Evolutionary conservation across 2,797 vertebrate genomes (phyloP).

Genomic region (Arnoldichthys spilopterus): DNA sequence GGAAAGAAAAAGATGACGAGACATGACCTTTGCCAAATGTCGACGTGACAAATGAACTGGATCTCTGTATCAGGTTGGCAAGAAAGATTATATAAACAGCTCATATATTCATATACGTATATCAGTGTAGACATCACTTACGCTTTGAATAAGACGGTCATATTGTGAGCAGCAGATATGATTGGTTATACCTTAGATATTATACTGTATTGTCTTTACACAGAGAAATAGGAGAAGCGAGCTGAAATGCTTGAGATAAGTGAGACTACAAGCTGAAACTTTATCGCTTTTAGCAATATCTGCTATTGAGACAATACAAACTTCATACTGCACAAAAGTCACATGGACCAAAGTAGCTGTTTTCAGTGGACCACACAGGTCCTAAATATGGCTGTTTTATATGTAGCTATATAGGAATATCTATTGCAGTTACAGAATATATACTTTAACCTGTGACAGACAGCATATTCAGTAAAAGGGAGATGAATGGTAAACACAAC

Average conservation of each 20-base stretch:
- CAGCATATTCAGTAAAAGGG: background rate
- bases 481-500: background rate
- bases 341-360: slow-evolving; percentile 36
- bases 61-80: background rate
- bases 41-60: background rate
- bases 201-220: slow-evolving; percentile 32
- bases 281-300: slow-evolving; percentile 21
- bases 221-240: slow-evolving; percentile 34
- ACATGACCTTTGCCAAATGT: background rate
- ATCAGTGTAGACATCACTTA: slow-evolving; percentile 45
- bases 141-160: slow-evolving; percentile 40
- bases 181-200: slow-evolving; percentile 37
- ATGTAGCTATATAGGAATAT: slow-evolving; percentile 44
- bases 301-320: slow-evolving; percentile 31
- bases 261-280: slow-evolving; percentile 23
- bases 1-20: background rate
- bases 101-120: slow-evolving; percentile 30
- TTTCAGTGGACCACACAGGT: slow-evolving; percentile 16
- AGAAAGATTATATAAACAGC: background rate
- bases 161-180: slow-evolving; percentile 34
- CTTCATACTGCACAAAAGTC: slow-evolving; percentile 35
- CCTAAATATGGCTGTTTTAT: slow-evolving; percentile 36
- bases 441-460: slow-evolving; percentile 20
- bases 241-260: slow-evolving; percentile 20
- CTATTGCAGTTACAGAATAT: slow-evolving; percentile 38